These are phyloP conservation scores for Callosobruchus maculatus DNA, from an alignment of 2,888 invertebrate genomes.

Conservation along the genomic window DNA sequence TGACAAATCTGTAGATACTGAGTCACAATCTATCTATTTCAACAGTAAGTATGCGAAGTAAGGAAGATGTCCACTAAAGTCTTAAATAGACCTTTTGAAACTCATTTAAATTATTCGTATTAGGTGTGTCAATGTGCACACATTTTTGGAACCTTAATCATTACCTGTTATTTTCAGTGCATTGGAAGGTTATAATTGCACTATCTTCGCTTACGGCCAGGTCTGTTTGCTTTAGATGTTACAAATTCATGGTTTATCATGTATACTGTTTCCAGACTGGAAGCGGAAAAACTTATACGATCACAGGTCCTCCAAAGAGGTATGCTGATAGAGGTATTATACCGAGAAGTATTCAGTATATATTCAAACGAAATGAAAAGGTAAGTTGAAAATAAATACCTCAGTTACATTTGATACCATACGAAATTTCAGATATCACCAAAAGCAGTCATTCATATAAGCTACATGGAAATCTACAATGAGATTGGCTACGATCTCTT, in stretches of 20 bases:
- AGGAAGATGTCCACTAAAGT: no score
- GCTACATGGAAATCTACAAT: constrained; percentile 57
- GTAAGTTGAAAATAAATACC: constrained; percentile 23
- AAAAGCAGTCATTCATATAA: constrained; percentile 45
- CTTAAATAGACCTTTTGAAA: no score
- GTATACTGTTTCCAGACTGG: constrained; percentile 47
- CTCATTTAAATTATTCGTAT: no score
- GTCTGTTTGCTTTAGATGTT: constrained; percentile 34
- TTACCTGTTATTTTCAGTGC: constrained; percentile 40
- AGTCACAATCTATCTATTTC: no score
- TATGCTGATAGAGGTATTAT: constrained; percentile 52
- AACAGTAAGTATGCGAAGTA: no score
- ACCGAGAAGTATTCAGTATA: constrained; percentile 51
- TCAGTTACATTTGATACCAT: background rate
- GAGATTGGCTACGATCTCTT: constrained; percentile 55
- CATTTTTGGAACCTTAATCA: no score
- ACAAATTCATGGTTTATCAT: background rate
- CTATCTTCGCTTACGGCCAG: constrained; percentile 57
- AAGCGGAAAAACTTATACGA: constrained; percentile 55
- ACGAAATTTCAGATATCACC: constrained; percentile 27
- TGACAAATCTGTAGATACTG: no score
- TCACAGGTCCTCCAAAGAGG: constrained; percentile 49
- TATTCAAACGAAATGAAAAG: constrained; percentile 48
- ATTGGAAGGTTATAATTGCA: constrained; percentile 55
- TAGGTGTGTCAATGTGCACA: no score